These are phyloP conservation scores for Strigamia maritima DNA, from an alignment of 2,888 invertebrate species.

Conservation along the genomic window DNA sequence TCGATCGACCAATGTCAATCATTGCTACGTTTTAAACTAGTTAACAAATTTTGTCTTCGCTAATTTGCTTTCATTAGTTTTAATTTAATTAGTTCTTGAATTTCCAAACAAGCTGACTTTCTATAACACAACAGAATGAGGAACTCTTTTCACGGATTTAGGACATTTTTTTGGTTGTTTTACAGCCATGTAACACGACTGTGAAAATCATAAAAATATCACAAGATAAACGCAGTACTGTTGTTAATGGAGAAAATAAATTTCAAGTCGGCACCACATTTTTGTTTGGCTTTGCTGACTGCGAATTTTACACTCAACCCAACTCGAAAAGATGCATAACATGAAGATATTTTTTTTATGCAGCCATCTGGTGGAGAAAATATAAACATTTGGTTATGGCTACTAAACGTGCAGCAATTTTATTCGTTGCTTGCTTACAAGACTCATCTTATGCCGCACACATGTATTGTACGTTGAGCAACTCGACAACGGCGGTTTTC, in stretches of 20 bases:
- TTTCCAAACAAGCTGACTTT: neutral
- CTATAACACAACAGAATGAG: no score
- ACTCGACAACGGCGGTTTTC: neutral
- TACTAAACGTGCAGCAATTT: conserved; percentile 4
- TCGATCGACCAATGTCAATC: neutral
- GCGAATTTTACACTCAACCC: neutral
- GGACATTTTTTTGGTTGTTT: no score
- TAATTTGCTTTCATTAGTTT: no score
- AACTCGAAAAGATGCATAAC: neutral
- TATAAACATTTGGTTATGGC: conserved; percentile 4
- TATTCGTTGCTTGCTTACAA: neutral
- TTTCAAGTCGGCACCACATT: neutral
- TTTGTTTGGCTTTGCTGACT: neutral
- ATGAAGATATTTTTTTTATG: neutral
- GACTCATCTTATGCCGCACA: no score
- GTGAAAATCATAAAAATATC: neutral
- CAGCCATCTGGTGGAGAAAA: neutral
- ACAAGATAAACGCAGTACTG: neutral
- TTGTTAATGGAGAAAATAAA: neutral
- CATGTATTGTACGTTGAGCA: neutral
- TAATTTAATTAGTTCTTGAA: neutral
- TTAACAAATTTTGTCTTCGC: neutral
- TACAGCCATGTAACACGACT: no score
- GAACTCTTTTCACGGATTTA: no score
- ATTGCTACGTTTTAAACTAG: neutral